These are phyloP conservation scores for Trachurus trachurus DNA, from an alignment of 2,797 vertebrate genomes.

Conservation along the genomic window DNA sequence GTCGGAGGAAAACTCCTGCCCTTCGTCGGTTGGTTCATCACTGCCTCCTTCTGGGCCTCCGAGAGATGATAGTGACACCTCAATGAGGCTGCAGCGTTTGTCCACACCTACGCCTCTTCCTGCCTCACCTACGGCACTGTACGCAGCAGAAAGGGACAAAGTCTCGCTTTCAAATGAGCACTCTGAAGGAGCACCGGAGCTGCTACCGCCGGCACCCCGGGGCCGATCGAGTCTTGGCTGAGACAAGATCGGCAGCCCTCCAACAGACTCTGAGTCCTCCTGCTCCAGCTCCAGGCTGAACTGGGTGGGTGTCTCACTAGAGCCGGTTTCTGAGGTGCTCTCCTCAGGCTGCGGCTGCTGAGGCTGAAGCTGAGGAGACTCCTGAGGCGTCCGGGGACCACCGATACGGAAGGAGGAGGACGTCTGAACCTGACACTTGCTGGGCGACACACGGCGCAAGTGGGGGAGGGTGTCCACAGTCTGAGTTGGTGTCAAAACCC, in stretches of 20 bases:
- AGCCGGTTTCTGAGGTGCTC: slow-evolving; percentile 82
- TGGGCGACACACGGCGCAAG: slow-evolving; percentile 91
- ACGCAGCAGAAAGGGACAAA: slow-evolving; percentile 75
- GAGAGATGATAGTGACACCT: slow-evolving; percentile 84
- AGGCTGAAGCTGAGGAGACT: slow-evolving; percentile 52
- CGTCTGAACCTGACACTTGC: slow-evolving; percentile 92
- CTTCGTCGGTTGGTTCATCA: slow-evolving; percentile 80
- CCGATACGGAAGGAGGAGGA: slow-evolving; percentile 90
- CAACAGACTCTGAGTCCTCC: slow-evolving; percentile 54
- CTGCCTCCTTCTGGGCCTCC: slow-evolving; percentile 72
- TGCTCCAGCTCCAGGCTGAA: slow-evolving; percentile 84
- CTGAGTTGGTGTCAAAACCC: slow-evolving; percentile 88
- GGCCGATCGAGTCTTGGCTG: slow-evolving; percentile 36
- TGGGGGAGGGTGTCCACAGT: slow-evolving; percentile 93
- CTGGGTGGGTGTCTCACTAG: slow-evolving; percentile 83
- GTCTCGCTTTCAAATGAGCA: slow-evolving; percentile 86
- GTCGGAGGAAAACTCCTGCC: slow-evolving; percentile 86
- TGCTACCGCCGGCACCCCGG: slow-evolving; percentile 66
- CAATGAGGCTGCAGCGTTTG: slow-evolving; percentile 78
- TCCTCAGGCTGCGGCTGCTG: slow-evolving; percentile 68
- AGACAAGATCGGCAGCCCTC: slow-evolving; percentile 31
- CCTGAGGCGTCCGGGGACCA: slow-evolving; percentile 76
- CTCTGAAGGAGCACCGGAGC: slow-evolving; percentile 85
- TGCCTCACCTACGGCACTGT: slow-evolving; percentile 55
- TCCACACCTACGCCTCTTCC: slow-evolving; percentile 22